Conservation (phyloP, 2,888 invertebrate genomes). For the Liopterus haemorrhoidalis region DNA sequence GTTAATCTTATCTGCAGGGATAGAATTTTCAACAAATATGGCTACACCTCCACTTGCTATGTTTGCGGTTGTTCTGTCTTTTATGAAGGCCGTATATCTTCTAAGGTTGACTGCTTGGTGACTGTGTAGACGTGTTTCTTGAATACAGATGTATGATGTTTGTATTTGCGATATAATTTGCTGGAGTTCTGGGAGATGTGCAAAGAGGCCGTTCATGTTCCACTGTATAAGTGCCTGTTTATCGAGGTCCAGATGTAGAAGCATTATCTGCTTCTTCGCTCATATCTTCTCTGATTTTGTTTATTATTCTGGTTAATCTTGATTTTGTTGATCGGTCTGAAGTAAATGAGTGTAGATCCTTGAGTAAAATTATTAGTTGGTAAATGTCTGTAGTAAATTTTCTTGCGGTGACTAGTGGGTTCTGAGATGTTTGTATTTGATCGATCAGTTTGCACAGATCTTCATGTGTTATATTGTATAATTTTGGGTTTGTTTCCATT, state of each 20-base stretch:
- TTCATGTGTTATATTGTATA: conserved; percentile 2
- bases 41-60: conserved; percentile 9
- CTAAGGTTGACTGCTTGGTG: background rate
- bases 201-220: conserved; percentile 4
- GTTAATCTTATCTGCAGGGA: background rate
- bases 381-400: conserved; percentile 9
- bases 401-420: conserved; percentile 1
- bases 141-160: background rate
- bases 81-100: background rate
- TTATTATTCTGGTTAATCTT: conserved; percentile 20
- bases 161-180: background rate
- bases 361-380: conserved; percentile 10
- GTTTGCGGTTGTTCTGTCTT: no score
- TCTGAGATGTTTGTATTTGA: conserved; percentile 5
- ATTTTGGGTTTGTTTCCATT: conserved; percentile 2
- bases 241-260: background rate
- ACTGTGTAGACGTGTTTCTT: background rate
- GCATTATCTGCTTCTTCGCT: background rate
- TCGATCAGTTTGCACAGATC: conserved; percentile 15
- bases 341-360: conserved; percentile 4
- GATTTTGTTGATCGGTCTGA: conserved; percentile 12
- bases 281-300: conserved; percentile 1
- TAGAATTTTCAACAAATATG: conserved; percentile 1
- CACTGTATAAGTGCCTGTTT: conserved; percentile 2
- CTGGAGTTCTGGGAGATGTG: conserved; percentile 4